A percentile compares a stretch with the other conserved stretches of the same genome.
Evolutionary conservation across 2,113 vertebrate genomes (phyloP).

Genomic region (Xenotilapia flavipinnis): DNA sequence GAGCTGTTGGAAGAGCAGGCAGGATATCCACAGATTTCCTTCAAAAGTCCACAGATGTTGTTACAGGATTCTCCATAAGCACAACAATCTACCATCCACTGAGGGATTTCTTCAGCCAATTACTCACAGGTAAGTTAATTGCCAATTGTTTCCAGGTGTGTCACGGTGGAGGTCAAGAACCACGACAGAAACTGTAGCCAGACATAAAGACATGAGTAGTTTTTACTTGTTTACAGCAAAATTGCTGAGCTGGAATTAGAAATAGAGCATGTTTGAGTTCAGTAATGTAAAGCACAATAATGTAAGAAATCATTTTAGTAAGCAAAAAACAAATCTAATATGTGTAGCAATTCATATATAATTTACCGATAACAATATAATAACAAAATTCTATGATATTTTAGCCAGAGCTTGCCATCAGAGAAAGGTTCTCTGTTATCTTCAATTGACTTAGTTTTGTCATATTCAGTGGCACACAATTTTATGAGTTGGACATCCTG

Average conservation of each 20-base stretch:
- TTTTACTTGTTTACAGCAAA: background rate
- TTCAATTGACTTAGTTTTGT: background rate
- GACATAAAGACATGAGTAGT: background rate
- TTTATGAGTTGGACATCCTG: background rate
- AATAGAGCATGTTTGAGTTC: background rate
- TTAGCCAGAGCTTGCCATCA: background rate
- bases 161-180: background rate
- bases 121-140: background rate
- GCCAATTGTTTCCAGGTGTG: background rate
- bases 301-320: background rate
- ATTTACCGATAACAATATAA: background rate
- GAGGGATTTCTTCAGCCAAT: background rate
- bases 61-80: background rate
- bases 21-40: background rate
- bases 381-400: background rate
- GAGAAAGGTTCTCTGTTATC: background rate
- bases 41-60: background rate
- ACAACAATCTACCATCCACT: background rate
- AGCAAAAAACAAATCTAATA: background rate
- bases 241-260: background rate
- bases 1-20: background rate
- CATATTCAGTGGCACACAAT: background rate
- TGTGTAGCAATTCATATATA: background rate
- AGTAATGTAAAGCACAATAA: background rate
- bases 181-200: background rate